Base-by-base conservation (phyloP, 1,140 invertebrate genomes). In the Pogonognathellus flavescens region DNA sequence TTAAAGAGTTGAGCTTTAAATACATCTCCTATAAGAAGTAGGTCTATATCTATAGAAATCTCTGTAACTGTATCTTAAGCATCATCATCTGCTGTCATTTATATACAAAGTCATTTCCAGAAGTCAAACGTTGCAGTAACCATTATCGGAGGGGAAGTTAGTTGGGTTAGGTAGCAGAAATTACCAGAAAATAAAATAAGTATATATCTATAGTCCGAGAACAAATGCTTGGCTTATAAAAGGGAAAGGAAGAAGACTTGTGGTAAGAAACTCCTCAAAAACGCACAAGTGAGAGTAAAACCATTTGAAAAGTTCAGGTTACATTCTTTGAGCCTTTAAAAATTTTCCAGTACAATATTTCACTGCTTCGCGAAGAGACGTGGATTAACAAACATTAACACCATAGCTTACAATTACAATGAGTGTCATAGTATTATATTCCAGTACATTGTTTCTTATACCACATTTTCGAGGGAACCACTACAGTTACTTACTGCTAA, bases 321-420 rank as follows among this genome's bases (percentile, higher is more conserved):
- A 76, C 70, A 76, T 76, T 76, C 80, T 52, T 82, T 82, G 11
- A 57, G 52, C 20, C 80, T 82, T 59, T 82, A 55, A 82, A 82
- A 82, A 82, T 82, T 82, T 82, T 82, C 80, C 80, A 82, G 80
- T 14, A 57, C 80, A 82, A 82, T 82, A 82, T 82, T 82, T 82
- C 52, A 82, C 80, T 82, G 50, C 53, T 59, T 14, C 55, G 80
- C 80, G 80, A 41, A 41, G 80, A 82, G 80, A 82, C 52, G 55
- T 82, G 80, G 80, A 82, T 82, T 82, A 82, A 82, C 50, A 82
- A 82, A 82, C 80, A 82, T 82, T 82, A 82, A 82, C 80, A 59
- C 80, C 80, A 62, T 66, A 25, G 9, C 10, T 66, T 13, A 25
- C 3, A n/a, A n/a, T n/a, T n/a, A n/a, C n/a, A n/a, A n/a, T n/a